phyloP scores from a whole-genome alignment of 2,797 vertebrate genomes.

The Discoglossus pictus region DNA sequence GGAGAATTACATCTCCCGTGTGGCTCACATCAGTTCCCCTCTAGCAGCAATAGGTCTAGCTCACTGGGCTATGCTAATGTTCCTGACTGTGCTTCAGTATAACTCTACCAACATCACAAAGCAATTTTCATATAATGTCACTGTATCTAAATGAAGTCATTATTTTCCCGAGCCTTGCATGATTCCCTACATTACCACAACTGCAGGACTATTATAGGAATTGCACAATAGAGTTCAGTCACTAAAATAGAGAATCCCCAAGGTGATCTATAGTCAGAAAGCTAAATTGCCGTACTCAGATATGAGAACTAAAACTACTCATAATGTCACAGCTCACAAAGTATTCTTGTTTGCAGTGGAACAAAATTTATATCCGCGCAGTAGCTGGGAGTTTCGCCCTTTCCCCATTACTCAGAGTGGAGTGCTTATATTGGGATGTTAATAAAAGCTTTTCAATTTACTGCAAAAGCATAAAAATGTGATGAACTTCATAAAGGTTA shows the following conservation, averaged over 20 bases:
- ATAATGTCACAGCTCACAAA: constrained; percentile 38
- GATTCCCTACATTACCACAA: constrained; percentile 20
- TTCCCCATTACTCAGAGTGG: constrained; percentile 26
- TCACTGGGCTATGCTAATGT: constrained; percentile 19
- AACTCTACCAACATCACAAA: constrained; percentile 17
- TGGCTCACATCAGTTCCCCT: not conserved
- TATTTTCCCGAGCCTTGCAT: constrained; percentile 29
- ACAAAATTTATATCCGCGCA: constrained; percentile 25
- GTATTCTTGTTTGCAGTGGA: constrained; percentile 24
- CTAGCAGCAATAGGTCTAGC: not conserved
- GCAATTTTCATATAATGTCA: constrained; percentile 35
- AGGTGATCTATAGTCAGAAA: constrained; percentile 36
- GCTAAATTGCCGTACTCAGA: constrained; percentile 36
- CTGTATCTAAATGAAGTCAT: constrained; percentile 38
- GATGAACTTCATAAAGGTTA: constrained; percentile 44
- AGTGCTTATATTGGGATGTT: constrained; percentile 36
- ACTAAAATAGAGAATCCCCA: constrained; percentile 13
- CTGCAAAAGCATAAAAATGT: constrained; percentile 32
- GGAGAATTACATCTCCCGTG: not conserved
- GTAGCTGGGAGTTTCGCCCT: constrained; percentile 35
- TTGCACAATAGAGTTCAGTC: not conserved
- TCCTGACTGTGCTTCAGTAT: constrained; percentile 7
- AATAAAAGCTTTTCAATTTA: constrained; percentile 40
- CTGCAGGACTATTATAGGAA: constrained; percentile 22
- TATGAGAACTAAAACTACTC: constrained; percentile 36